Evolutionary conservation across 2,113 vertebrate genomes (phyloP).

Genomic region (Alces alces): DNA sequence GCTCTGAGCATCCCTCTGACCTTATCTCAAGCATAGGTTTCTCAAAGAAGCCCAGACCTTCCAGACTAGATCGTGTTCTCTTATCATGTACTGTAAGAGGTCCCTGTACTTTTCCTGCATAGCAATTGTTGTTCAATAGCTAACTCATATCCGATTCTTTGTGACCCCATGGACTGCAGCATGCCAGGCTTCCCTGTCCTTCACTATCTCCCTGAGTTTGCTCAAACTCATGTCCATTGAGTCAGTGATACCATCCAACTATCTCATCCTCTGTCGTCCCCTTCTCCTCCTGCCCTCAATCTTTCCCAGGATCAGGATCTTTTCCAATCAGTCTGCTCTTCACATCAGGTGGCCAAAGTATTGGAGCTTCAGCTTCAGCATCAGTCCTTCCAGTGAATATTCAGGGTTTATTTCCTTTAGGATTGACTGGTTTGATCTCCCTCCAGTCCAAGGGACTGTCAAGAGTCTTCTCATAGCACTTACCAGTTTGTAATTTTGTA

Average conservation of each 20-base stretch:
- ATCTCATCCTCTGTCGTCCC: not conserved
- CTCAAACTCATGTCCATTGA: not conserved
- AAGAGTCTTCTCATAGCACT: not conserved
- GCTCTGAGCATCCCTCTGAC: not conserved
- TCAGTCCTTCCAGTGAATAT: not conserved
- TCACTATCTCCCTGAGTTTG: not conserved
- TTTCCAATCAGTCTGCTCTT: not conserved
- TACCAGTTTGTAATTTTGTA: not conserved
- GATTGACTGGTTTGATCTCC: not conserved
- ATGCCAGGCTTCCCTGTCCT: not conserved
- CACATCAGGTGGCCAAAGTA: not conserved
- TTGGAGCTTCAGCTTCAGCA: not conserved
- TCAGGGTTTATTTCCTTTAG: not conserved
- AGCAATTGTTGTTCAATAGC: not conserved
- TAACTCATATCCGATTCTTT: not conserved
- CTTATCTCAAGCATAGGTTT: not conserved
- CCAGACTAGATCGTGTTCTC: not conserved
- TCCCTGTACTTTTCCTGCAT: not conserved
- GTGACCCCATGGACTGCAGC: not conserved
- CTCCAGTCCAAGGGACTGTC: not conserved
- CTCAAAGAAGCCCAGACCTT: not conserved
- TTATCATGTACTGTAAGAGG: accelerated
- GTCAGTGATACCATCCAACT: not conserved
- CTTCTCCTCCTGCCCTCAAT: not conserved
- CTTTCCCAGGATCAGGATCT: not conserved